These are phyloP conservation scores for Perccottus glenii DNA, from an alignment of 2,113 vertebrate species.

Conservation along the genomic window DNA sequence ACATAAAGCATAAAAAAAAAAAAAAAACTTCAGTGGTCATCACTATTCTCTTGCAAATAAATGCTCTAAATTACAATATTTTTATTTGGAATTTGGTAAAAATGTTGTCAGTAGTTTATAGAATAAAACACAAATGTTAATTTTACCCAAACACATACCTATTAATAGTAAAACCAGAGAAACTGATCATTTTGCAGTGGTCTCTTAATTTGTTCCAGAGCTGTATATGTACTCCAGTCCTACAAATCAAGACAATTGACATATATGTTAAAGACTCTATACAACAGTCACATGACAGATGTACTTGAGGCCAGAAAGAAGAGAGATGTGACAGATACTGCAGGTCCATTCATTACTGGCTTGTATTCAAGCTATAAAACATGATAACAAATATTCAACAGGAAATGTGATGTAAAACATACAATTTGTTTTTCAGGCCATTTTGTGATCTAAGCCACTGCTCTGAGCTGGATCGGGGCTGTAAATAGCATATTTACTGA, in stretches of 20 bases:
- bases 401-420: not conserved
- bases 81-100: too few relatives aligned
- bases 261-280: not conserved
- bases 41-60: too few relatives aligned
- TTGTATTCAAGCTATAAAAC: not conserved
- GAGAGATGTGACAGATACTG: not conserved
- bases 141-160: too few relatives aligned
- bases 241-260: not conserved
- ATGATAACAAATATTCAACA: slow-evolving; percentile 4
- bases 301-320: not conserved
- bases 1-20: too few relatives aligned
- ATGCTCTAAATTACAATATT: too few relatives aligned
- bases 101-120: too few relatives aligned
- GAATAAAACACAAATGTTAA: too few relatives aligned
- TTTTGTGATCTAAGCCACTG: slow-evolving; percentile 12
- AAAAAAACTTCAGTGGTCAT: too few relatives aligned
- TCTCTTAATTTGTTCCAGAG: too few relatives aligned
- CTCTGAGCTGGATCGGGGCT: slow-evolving; percentile 7
- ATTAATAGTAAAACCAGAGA: too few relatives aligned
- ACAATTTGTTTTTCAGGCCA: not conserved
- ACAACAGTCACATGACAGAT: not conserved
- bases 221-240: too few relatives aligned
- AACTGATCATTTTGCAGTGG: too few relatives aligned
- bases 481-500: slow-evolving; percentile 37
- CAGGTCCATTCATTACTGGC: slow-evolving; percentile 9